Evolutionary conservation across 2,888 invertebrate genomes (phyloP), one percentile per base, ranked within the genome.

Genomic region (Pimpla rufipes): DNA sequence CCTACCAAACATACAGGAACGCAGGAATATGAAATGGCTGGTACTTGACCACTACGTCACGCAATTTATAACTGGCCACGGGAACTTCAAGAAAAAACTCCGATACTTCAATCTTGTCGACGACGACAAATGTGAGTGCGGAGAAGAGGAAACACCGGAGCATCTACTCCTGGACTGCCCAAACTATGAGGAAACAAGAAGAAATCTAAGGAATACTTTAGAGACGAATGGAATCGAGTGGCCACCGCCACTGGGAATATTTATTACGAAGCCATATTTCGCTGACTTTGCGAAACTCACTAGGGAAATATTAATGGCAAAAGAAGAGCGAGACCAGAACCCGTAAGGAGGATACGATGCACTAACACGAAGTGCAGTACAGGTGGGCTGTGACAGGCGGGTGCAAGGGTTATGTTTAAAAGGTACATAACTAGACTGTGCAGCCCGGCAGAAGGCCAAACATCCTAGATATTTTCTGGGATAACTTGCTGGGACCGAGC

Each of bases 21-120:
- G 64, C 1, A 3, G 21, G 2, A 13, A 42, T 6, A 42, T 42
- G 42, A 42, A 40, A 11, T 66, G 64, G 64, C 1, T 66, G 4
- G 6, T 1, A 2, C 16, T 13, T 1, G 42, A 66, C 7, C 23
- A 45, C 64, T 66, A 42, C 23, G 42, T 66, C 2, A 66, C 64
- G 6, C 64, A 66, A 45, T 66, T 66, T 13, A 11, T 66, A 1
- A 66, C 45, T 3, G 64, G 64, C 2, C 64, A 66, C 10, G 64
- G 64, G 2, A 6, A 23, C 13, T 66, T 66, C 23, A 18, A 23
- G 6, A 2, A 18, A 11, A 66, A 66, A 23, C 21, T 66, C 0
- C 8, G 6, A 0, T 2, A 23, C 0, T 42, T 66, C 13, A 13
- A 23, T 5, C 21, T 66, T 0, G 8, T n/a, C 2, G 42, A 66